Base-by-base conservation (phyloP, 2,797 vertebrate species). In the Loris lydekkerianus region DNA sequence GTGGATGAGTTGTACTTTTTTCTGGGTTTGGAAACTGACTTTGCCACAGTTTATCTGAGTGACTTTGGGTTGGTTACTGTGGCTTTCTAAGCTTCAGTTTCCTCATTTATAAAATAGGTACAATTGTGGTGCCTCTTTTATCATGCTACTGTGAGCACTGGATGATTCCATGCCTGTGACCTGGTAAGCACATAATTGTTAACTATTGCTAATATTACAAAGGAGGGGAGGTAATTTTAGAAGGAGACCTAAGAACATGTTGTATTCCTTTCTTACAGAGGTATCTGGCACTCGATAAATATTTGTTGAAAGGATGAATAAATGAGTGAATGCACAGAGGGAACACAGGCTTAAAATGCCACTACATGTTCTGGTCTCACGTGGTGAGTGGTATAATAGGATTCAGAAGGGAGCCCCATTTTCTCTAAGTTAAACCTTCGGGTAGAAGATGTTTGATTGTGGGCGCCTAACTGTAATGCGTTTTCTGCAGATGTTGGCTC, bases 1-100 rank as follows among this genome's bases (percentile, higher is more conserved):
- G n/a, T 5, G 27, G 70, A 21, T 37, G 40, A 15, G 43, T 49
- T 14, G 27, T 43, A 29, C 53, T 58, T 43, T 87, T 83, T 61
- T 88, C 70, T 63, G 53, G 61, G 40, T 87, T 88, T 76, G 49
- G 77, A 40, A 76, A 67, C 20, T 40, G 49, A 40, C 31, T 61
- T 49, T 77, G 77, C 40, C 25, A 15, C 34, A 31, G 18, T 46
- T 60, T 34, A 63, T 18, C n/a, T 23, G 56, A 67, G 31, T 67
- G 65, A 37, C 23, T 82, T 63, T 31, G 34, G 46, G 31, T 20
- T 40, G 29, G 73, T 82, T 37, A 29, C 40, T 61, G 1, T 1
- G n/a, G 46, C 31, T 87, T 46, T 60, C 18, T n/a, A 75, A 49
- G 69, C 60, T 80, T 53, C 72, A 34, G 29, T 43, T 73, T 58